Conservation (phyloP, 1,140 invertebrate species). For the Diachasma alloeum region DNA sequence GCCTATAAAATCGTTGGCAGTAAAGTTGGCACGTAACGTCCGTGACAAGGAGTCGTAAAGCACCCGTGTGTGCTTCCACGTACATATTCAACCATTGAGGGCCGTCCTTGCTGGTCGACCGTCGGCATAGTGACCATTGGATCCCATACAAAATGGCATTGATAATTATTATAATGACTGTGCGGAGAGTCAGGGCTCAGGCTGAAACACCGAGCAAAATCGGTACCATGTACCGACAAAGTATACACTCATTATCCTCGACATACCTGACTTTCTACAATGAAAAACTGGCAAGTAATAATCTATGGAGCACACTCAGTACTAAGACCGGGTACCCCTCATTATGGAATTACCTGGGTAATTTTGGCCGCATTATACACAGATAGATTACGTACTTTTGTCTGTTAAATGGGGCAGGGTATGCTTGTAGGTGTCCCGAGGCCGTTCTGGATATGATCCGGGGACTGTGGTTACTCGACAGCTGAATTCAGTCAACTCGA, state of each 20-base stretch:
- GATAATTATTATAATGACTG: slow-evolving; percentile 59
- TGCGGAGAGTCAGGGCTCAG: slow-evolving; percentile 30
- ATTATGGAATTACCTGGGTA: slow-evolving; percentile 60
- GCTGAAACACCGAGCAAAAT: not conserved
- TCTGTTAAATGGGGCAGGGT: not conserved
- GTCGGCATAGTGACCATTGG: slow-evolving; percentile 47
- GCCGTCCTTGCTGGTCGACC: not conserved
- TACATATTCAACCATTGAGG: not conserved
- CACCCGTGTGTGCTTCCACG: not conserved
- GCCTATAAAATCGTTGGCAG: slow-evolving; percentile 31
- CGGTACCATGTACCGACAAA: slow-evolving; percentile 1
- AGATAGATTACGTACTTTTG: slow-evolving; percentile 27
- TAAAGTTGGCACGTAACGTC: slow-evolving; percentile 30
- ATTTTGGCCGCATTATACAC: slow-evolving; percentile 54
- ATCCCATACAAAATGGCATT: slow-evolving; percentile 45
- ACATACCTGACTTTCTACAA: slow-evolving; percentile 40
- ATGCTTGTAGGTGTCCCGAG: not conserved
- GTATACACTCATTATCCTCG: not conserved
- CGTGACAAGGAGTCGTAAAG: slow-evolving; percentile 11
- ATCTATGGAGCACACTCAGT: slow-evolving; percentile 18
- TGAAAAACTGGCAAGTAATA: slow-evolving; percentile 18
- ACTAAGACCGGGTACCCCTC: slow-evolving; percentile 42
- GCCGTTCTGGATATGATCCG: not conserved
- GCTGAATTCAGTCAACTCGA: too few species aligned
- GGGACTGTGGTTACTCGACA: too few species aligned